Evolutionary conservation across 2,797 vertebrate genomes (phyloP), one percentile per base, ranked within the genome.

Genomic region (Neosalanx taihuensis): DNA sequence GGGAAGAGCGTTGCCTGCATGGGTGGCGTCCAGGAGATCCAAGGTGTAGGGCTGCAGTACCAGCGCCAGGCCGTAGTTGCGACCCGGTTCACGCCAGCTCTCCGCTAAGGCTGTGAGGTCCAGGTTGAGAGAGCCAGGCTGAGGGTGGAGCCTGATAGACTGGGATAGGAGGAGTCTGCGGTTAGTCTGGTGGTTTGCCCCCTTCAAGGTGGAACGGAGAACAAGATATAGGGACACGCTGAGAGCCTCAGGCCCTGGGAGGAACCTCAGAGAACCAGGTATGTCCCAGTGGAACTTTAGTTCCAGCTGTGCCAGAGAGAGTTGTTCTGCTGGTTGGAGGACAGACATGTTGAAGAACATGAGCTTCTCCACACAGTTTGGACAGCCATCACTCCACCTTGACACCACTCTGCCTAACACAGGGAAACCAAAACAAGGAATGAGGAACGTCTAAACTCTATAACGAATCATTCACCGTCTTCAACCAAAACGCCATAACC

Each of bases 301-400:
- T 75, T 97, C 94, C 81, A 99, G 90, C 83, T 91, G 96, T 4
- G 93, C 95, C 82, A 95, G 80, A 0, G 94, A 96, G 69, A 95
- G 72, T 69, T 75, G 81, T 86, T 99, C 97, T 5, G 81, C 86
- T 3, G 93, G 85, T 78, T 95, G 94, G 82, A 98, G 92, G 35
- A 89, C 92, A 0, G 96, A 95, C 83, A 98, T 81, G 85, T 98
- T 96, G 76, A 99, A 99, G 89, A 91, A 91, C 0, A 96, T 89
- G 46, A 88, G 93, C 85, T 94, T 95, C 85, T 92, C 90, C 78
- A 94, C 84, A 23, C 94, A 96, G 56, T 73, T 74, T 13, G 84
- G 73, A 33, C 84, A 80, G 75, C 35, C 81, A 69, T 84, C 66
- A 75, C 84, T 90, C 81, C 67, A 75, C 0, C 30, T 75, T 0